Conservation (phyloP, 1,140 invertebrate genomes). For the Amyelois transitella region DNA sequence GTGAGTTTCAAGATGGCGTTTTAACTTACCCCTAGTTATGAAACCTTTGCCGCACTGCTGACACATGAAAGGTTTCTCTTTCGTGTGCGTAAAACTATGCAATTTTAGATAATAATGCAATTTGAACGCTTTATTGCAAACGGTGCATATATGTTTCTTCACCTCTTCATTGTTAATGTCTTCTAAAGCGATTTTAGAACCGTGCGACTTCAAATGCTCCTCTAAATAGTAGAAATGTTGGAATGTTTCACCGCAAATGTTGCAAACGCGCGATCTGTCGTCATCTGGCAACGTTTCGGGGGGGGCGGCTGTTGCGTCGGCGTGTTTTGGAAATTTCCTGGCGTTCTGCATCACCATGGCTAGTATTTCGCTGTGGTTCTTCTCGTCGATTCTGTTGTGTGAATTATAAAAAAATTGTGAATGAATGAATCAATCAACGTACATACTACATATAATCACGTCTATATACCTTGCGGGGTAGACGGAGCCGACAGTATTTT, state of each 20-base stretch:
- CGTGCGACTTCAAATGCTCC: conserved; percentile 76
- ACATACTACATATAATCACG: too few species aligned
- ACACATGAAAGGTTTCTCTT: conserved; percentile 62
- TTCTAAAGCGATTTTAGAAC: conserved; percentile 58
- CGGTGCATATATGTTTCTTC: conserved; percentile 73
- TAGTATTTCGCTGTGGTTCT: conserved; percentile 50
- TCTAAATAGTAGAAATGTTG: conserved; percentile 74
- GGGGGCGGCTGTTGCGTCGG: conserved; percentile 21
- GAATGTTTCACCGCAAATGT: conserved; percentile 75
- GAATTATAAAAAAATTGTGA: too few species aligned
- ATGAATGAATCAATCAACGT: too few species aligned
- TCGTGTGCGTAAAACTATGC: conserved; percentile 60
- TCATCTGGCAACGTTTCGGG: conserved; percentile 34
- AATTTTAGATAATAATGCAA: conserved; percentile 61
- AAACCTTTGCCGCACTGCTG: conserved; percentile 69
- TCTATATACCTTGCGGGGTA: too few species aligned
- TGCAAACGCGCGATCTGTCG: conserved; percentile 69
- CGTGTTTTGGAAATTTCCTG: conserved; percentile 40
- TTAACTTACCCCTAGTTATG: conserved; percentile 56
- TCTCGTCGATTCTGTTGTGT: conserved; percentile 44
- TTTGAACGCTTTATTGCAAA: conserved; percentile 77
- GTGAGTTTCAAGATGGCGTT: conserved; percentile 63
- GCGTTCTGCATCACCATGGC: conserved; percentile 63
- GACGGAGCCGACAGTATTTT: too few species aligned
- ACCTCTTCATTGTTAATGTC: conserved; percentile 52